Base-by-base conservation (phyloP, 2,797 vertebrate genomes). In the Gymnocypris eckloni region DNA sequence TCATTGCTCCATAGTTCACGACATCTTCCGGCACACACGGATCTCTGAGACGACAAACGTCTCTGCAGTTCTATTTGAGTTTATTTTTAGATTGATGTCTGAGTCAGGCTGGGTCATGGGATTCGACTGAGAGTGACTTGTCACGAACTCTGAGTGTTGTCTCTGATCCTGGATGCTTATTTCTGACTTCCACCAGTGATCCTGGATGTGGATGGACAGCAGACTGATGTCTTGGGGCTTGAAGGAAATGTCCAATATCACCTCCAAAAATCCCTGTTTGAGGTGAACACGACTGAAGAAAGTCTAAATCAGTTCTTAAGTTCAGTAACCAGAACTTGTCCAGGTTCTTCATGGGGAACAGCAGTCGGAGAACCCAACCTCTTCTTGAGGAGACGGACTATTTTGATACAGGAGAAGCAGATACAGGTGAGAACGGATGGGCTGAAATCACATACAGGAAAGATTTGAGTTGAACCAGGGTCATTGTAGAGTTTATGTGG, bases 271-370 rank as follows among this genome's bases (percentile, higher is more conserved):
- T 70, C 20, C 4, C 20, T 11, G 43, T 67, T 39, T 39, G 64
- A 37, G 18, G 59, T 48, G 61, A 33, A 80, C 50, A 3, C 72
- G 16, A 18, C 25, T 69, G 33, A 25, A 37, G 18, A 8, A 67
- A 18, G 67, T 76, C 39, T 71, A 72, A 82, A 59, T 10, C 25
- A 56, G 22, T 45, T 43, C 9, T 52, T n/a, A 33, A 54, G 13
- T 81, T 39, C 2, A 18, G 12, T 71, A 71, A 39, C 20, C 18
- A 59, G 67, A 84, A 28, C 54, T 73, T 20, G 4, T 6, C 5
- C 16, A 71, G 88, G 67, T 89, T 81, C 73, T 73, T 89, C 75
- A 96, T 96, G 95, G 95, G 95, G 43, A 96, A 96, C 86, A 91
- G 92, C 90, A 92, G 86, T 87, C 93, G 92, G 94, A 94, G 92